These are phyloP conservation scores for Smittia sp. DNA, from an alignment of 2,888 invertebrate species.

Conservation along the genomic window DNA sequence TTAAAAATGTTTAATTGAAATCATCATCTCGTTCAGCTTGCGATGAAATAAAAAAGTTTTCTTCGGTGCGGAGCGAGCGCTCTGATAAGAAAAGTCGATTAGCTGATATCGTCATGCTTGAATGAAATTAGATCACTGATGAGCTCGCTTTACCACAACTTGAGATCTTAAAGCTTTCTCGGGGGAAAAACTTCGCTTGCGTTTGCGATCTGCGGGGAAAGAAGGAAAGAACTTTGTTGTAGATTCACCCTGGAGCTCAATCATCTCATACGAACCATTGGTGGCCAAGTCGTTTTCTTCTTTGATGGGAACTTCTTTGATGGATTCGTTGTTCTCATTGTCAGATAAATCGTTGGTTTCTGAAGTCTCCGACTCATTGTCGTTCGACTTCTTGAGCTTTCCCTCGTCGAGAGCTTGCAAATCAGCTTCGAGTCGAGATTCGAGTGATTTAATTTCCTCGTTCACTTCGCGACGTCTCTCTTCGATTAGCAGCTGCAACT, in stretches of 20 bases:
- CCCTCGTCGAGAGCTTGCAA: background rate
- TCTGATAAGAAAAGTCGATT: background rate
- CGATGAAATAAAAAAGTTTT: too few relatives aligned
- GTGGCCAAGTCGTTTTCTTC: too few relatives aligned
- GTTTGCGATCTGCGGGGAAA: background rate
- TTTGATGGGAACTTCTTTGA: background rate
- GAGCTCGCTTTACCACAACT: background rate
- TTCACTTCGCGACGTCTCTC: conserved; percentile 63
- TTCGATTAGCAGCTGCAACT: conserved; percentile 64
- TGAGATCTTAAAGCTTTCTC: background rate
- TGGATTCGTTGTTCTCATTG: background rate
- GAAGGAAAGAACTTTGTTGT: background rate
- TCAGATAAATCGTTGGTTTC: background rate
- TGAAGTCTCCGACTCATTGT: background rate
- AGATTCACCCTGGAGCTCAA: too few relatives aligned
- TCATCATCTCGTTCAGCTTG: too few relatives aligned
- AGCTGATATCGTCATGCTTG: background rate
- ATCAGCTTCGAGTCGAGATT: conserved; percentile 48
- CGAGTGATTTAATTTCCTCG: conserved; percentile 64
- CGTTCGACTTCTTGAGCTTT: background rate
- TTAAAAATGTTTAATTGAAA: too few relatives aligned
- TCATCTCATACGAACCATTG: background rate
- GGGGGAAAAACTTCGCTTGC: conserved; percentile 10
- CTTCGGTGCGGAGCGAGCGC: background rate
- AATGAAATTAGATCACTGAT: background rate